These are phyloP conservation scores for Eumeta japonica DNA, from an alignment of 1,140 invertebrate species.

Conservation along the genomic window DNA sequence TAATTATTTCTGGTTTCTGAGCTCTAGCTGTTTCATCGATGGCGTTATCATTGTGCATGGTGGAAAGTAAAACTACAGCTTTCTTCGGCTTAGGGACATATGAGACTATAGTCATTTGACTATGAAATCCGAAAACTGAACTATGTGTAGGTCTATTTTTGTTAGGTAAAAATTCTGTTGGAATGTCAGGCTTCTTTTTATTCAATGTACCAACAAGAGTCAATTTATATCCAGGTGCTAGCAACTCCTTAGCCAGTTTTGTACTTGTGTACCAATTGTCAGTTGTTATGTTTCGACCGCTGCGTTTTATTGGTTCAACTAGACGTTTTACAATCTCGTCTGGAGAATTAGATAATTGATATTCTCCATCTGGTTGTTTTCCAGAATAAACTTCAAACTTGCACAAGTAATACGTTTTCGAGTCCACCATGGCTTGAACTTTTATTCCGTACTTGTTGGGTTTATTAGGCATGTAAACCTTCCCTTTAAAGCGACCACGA, in stretches of 20 bases:
- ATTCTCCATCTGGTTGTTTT: no score
- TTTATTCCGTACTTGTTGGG: no score
- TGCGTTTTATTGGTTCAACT: constrained; percentile 18
- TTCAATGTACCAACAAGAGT: constrained; percentile 16
- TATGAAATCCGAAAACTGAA: constrained; percentile 19
- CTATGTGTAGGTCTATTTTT: constrained; percentile 11
- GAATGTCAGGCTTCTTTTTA: constrained; percentile 18
- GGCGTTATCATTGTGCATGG: constrained; percentile 18
- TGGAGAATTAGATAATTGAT: no score
- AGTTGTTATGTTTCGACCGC: constrained; percentile 14
- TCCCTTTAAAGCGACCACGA: no score
- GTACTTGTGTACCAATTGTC: constrained; percentile 19
- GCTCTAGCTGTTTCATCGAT: constrained; percentile 15
- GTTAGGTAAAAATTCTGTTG: constrained; percentile 16
- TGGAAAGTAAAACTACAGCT: constrained; percentile 24
- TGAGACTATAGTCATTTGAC: constrained; percentile 20
- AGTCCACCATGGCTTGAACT: no score
- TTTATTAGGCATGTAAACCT: no score
- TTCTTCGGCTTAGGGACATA: constrained; percentile 25
- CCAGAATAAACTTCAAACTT: no score
- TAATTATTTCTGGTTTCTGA: constrained; percentile 23
- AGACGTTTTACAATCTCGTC: no score
- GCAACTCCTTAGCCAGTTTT: constrained; percentile 11
- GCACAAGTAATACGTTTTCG: no score
- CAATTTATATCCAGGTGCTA: no score